These are phyloP conservation scores for Acleris holmiana DNA, from an alignment of 2,888 invertebrate genomes.

Conservation along the genomic window DNA sequence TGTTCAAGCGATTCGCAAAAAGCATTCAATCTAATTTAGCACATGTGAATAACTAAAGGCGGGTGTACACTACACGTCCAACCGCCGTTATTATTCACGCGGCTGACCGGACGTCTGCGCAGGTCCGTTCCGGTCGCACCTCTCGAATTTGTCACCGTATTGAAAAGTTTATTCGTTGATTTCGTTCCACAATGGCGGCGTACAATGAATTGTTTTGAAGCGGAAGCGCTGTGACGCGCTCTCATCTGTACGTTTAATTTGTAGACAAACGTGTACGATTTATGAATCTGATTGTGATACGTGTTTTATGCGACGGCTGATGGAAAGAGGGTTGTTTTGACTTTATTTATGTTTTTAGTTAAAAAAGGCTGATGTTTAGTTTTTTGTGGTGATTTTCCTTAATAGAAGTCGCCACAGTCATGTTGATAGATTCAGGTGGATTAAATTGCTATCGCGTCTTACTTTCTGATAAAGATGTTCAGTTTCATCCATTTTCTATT, in stretches of 20 bases:
- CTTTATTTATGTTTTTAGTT: conserved; percentile 1
- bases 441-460: no score
- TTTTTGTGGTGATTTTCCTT: background rate
- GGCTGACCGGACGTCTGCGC: conserved; percentile 11
- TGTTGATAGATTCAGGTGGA: no score
- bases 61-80: conserved; percentile 4
- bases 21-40: background rate
- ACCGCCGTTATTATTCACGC: conserved; percentile 15
- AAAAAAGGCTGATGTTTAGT: background rate
- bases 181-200: background rate
- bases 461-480: no score
- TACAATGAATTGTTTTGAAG: conserved; percentile 21
- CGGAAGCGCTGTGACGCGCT: conserved; percentile 12
- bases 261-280: conserved; percentile 4
- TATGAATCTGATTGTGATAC: conserved; percentile 18
- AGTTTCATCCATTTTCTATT: no score
- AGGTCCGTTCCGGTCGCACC: conserved; percentile 14
- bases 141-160: conserved; percentile 21
- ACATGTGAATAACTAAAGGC: conserved; percentile 6
- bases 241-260: conserved; percentile 9
- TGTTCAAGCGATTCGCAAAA: background rate
- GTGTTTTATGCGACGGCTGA: conserved; percentile 2
- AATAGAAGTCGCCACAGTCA: no score
- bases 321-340: background rate
- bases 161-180: conserved; percentile 19